Evolutionary conservation across 2,888 invertebrate genomes (phyloP).

Genomic region (Lasioglossum vierecki): DNA sequence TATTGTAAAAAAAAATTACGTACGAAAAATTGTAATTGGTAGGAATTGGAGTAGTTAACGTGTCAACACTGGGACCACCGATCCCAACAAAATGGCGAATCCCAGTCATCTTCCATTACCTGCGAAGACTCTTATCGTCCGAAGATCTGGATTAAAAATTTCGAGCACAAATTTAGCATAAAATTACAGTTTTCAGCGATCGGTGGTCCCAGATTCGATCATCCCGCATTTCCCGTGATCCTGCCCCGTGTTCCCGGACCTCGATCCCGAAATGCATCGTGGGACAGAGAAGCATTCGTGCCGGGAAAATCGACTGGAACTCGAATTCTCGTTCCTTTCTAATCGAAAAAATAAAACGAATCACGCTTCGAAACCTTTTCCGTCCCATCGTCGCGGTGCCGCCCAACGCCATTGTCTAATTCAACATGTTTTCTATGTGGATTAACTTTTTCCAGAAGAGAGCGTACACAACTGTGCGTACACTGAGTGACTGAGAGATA

Average conservation of each 20-base stretch:
- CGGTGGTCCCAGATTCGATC: not conserved
- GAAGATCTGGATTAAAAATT: not conserved
- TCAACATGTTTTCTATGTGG: constrained; percentile 81
- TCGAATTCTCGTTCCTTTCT: not conserved
- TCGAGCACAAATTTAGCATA: not conserved
- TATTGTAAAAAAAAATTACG: too few relatives aligned
- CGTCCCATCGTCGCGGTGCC: constrained; percentile 58
- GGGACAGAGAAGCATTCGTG: constrained; percentile 55
- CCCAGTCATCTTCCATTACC: not conserved
- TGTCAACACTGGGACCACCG: not conserved
- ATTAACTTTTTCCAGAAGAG: constrained; percentile 83
- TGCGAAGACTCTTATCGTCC: accelerated
- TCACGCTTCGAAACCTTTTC: constrained; percentile 38
- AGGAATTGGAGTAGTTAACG: not conserved
- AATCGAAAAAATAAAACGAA: not conserved
- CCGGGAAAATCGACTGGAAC: constrained; percentile 4
- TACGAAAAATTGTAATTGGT: not conserved
- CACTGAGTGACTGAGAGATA: constrained; percentile 79
- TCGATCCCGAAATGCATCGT: constrained; percentile 43
- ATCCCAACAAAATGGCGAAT: not conserved
- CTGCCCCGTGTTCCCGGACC: not conserved
- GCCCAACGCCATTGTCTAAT: constrained; percentile 68
- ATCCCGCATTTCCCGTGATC: not conserved
- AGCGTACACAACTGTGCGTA: constrained; percentile 75
- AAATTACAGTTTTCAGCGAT: not conserved